Evolutionary conservation across 2,797 vertebrate genomes (phyloP), one percentile per base, ranked within the genome.

Genomic region (Xerus rutilus): DNA sequence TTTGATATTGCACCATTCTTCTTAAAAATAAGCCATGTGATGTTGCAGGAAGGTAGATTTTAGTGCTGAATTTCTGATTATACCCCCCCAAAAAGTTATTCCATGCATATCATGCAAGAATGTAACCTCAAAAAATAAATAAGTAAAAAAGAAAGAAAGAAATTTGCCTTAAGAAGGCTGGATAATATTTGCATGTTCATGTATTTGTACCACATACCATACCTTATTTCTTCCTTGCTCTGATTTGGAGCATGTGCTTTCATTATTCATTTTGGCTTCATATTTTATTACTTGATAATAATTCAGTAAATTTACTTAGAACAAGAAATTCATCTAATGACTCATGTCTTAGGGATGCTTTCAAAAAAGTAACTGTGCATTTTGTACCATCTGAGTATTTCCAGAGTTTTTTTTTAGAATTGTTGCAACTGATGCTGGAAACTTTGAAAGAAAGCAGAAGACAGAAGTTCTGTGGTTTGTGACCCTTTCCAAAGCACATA

Each of bases 381-480:
- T 92, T 96, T 82, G 70, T 76, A 70, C 49, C 32, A 43, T 85
- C 35, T 82, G 59, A 96, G 69, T 54, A 54, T 82, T 91, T 87
- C 76, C 79, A 86, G 59, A 52, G 6, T 87, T 77, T 25, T 57
- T n/a, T 39, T 39, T 87, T 79, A 69, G 15, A 69, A 45, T 78
- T 35, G 78, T 94, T 62, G 32, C 57, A 79, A 72, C 23, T 91
- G 67, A 91, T 70, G 54, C 45, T 74, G 7, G 35, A 82, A 93
- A 20, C 54, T 85, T 93, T 94, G 72, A 93, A 92, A 93, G 81
- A 96, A 89, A 94, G 64, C 89, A 96, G 83, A 94, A 49, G 30
- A 62, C 72, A 93, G 79, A 84, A 69, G 57, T 88, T 81, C 39
- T 69, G n/a, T 79, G 85, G 32, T 65, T 69, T 74, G 32, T 69